Base-by-base conservation (phyloP, 2,113 vertebrate species). In the Istiophorus platypterus region DNA sequence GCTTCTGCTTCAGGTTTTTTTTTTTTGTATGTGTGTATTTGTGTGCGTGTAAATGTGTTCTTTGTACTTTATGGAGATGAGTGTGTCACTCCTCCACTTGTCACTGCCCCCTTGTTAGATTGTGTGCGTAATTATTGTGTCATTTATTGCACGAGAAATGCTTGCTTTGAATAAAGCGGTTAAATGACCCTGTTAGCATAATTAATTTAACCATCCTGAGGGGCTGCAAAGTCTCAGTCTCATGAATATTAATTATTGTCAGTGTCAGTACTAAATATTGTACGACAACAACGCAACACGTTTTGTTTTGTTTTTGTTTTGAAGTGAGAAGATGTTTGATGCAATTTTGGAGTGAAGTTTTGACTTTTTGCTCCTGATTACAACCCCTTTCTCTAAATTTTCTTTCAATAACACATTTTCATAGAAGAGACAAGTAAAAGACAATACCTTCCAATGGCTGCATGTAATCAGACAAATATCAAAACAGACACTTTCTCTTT, bases 151-250 rank as follows among this genome's bases (percentile, higher is more conserved):
- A 86, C 52, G 58, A 76, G 90, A 90, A 88, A 89, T 81, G 78
- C 82, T 91, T 84, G 83, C 87, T 94, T 92, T 94, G 92, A 93
- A 91, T 92, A 90, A 91, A 87, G 89, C 80, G 81, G 91, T 88
- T 94, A 93, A 94, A 91, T 94, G 89, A 93, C 90, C 90, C 91
- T 89, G 92, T 94, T 94, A 93, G 90, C 86, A 91, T 93, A 90
- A 94, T 94, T 94, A 92, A 92, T 93, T 89, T 91, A 89, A 88
- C 69, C 85, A 91, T 94, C 92, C 93, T 89, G 78, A 88, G 91
- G 90, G 91, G 87, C 75, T 81, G 78, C 85, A 90, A 86, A 91
- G 86, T 90, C 72, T 22, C 79, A 85, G 62, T 54, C 84, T 92
- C 90, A 93, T 93, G 90, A 93, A 93, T 94, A 93, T 91, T 90